A percentile compares a stretch with the other conserved stretches of the same genome.
Evolutionary conservation across 2,113 vertebrate genomes (phyloP).

Genomic region (Myanophis thanlyinensis): DNA sequence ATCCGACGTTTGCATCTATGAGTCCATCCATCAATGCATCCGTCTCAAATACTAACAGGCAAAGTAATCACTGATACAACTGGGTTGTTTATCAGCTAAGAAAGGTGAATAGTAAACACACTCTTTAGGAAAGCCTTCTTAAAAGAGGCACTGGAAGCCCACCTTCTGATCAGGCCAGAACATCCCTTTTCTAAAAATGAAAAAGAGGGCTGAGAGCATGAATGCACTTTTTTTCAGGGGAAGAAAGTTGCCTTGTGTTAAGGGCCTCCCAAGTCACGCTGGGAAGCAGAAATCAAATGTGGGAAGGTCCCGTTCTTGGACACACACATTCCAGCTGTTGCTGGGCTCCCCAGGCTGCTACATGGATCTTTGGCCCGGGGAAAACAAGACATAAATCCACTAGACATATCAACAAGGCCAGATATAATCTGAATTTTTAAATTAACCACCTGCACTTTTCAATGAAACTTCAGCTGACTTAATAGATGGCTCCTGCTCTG

Average conservation of each 20-base stretch:
- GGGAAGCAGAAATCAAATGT: background rate
- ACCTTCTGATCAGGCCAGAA: background rate
- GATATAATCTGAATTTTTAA: background rate
- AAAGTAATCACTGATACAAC: background rate
- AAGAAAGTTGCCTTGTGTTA: background rate
- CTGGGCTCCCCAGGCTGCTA: background rate
- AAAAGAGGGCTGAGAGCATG: background rate
- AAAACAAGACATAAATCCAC: background rate
- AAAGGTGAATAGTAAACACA: background rate
- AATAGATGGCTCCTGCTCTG: background rate
- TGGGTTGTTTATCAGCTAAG: background rate
- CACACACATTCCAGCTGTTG: background rate
- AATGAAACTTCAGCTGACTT: background rate
- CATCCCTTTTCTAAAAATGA: background rate
- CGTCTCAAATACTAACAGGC: background rate
- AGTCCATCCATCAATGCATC: background rate
- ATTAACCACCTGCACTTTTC: background rate
- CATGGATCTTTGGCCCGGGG: background rate
- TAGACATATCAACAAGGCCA: background rate
- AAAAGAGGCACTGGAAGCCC: background rate
- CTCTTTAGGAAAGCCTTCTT: background rate
- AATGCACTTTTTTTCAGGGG: rapidly evolving
- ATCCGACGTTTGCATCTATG: background rate
- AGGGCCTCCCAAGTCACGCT: background rate
- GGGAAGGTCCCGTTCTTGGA: background rate